Conservation (phyloP, 2,888 invertebrate genomes). For the Macrophya alboannulata region DNA sequence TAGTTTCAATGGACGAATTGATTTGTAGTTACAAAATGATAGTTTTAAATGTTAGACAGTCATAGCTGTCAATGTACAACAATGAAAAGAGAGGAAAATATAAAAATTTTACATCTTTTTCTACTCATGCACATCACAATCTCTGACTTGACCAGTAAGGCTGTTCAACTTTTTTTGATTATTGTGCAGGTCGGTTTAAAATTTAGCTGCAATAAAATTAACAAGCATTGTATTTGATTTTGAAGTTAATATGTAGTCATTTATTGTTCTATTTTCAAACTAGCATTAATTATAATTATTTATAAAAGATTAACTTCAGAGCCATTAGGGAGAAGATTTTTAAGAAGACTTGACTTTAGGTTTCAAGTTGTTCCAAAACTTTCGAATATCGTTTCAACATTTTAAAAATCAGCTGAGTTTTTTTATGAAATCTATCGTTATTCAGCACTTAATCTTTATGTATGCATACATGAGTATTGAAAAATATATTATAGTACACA, state of each 20-base stretch:
- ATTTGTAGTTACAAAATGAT: slow-evolving; percentile 56
- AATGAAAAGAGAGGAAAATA: background rate
- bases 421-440: background rate
- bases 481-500: slow-evolving; percentile 75
- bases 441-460: slow-evolving; percentile 42
- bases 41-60: slow-evolving; percentile 14
- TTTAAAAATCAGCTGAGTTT: background rate
- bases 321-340: background rate
- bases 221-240: background rate
- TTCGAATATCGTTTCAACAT: background rate
- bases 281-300: background rate
- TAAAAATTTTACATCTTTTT: background rate
- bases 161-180: background rate
- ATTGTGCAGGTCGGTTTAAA: background rate
- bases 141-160: background rate
- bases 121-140: background rate
- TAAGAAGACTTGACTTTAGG: background rate
- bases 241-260: background rate
- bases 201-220: background rate
- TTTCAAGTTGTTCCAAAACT: background rate
- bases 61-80: background rate
- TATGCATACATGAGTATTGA: slow-evolving; percentile 70
- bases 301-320: background rate
- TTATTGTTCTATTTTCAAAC: background rate
- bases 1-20: slow-evolving; percentile 77